A percentile compares a stretch with the other conserved stretches of the same genome.
These are phyloP conservation scores for Micrasema minimum DNA, from an alignment of 1,140 invertebrate species.

Conservation along the genomic window DNA sequence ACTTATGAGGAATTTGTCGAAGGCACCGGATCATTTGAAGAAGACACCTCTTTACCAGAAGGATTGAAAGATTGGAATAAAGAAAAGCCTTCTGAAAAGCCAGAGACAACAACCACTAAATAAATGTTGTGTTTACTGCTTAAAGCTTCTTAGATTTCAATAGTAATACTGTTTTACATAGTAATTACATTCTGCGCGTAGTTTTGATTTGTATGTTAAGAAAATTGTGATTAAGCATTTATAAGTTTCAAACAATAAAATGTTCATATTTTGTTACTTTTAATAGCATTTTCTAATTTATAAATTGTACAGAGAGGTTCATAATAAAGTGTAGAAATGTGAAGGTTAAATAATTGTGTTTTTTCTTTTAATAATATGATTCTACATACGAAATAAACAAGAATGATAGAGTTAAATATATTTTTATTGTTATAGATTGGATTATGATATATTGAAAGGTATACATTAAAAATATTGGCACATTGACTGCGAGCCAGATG, in stretches of 20 bases:
- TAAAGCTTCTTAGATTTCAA: no score
- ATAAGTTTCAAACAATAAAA: no score
- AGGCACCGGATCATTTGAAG: slow-evolving; percentile 97
- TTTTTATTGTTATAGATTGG: slow-evolving; percentile 31
- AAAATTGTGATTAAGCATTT: no score
- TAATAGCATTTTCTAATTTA: not conserved
- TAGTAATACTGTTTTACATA: no score
- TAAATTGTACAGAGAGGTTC: no score
- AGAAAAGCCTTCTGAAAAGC: slow-evolving; percentile 60
- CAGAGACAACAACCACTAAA: slow-evolving; percentile 14
- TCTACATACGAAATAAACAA: not conserved
- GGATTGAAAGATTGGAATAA: slow-evolving; percentile 97
- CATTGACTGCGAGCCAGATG: no score
- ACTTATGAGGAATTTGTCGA: slow-evolving; percentile 99
- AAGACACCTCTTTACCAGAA: slow-evolving; percentile 94
- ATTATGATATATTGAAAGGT: slow-evolving; percentile 36
- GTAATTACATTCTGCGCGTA: no score
- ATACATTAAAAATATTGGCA: slow-evolving; percentile 1
- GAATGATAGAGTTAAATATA: slow-evolving; percentile 31
- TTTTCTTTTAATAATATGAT: not conserved
- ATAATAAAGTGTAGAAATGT: no score
- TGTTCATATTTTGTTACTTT: not conserved
- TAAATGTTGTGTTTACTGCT: not conserved
- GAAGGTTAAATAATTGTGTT: not conserved
- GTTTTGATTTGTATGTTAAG: no score